These are phyloP conservation scores for Onchidella celtica DNA, from an alignment of 2,888 invertebrate species.

Conservation along the genomic window DNA sequence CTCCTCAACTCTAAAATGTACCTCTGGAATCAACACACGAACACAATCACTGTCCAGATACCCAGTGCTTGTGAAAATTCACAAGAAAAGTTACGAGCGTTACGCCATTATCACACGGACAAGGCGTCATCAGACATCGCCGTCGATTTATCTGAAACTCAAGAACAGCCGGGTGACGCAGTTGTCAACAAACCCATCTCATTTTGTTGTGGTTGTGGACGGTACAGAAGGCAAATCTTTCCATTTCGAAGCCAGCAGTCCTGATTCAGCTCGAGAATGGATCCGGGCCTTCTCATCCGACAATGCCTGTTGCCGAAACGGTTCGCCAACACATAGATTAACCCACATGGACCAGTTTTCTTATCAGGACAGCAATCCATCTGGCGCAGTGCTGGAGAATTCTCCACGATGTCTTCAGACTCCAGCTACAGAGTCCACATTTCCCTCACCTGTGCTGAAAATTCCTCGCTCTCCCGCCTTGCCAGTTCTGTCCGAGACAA, in stretches of 20 bases:
- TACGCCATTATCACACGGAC: slow-evolving; percentile 26
- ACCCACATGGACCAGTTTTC: too few species aligned
- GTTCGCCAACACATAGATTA: neutral
- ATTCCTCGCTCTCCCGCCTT: neutral
- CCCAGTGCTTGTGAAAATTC: slow-evolving; percentile 35
- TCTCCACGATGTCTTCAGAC: neutral
- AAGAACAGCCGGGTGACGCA: slow-evolving; percentile 25
- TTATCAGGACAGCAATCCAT: neutral
- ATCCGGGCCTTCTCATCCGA: slow-evolving; percentile 10
- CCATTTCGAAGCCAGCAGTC: slow-evolving; percentile 36
- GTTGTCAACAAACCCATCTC: slow-evolving; percentile 18
- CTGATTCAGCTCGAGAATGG: slow-evolving; percentile 14
- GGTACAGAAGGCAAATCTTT: neutral
- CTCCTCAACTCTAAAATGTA: neutral
- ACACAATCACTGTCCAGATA: neutral
- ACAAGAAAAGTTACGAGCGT: slow-evolving; percentile 19
- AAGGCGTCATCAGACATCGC: neutral
- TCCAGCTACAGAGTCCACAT: neutral
- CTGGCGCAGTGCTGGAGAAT: neutral
- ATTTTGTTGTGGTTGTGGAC: neutral
- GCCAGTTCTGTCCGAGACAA: slow-evolving; percentile 26
- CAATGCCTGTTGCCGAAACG: neutral
- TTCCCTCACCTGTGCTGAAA: neutral
- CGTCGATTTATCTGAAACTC: slow-evolving; percentile 27
- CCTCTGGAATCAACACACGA: neutral